Conservation (phyloP, 1,140 invertebrate species). For the Drosophila pallidifrons region DNA sequence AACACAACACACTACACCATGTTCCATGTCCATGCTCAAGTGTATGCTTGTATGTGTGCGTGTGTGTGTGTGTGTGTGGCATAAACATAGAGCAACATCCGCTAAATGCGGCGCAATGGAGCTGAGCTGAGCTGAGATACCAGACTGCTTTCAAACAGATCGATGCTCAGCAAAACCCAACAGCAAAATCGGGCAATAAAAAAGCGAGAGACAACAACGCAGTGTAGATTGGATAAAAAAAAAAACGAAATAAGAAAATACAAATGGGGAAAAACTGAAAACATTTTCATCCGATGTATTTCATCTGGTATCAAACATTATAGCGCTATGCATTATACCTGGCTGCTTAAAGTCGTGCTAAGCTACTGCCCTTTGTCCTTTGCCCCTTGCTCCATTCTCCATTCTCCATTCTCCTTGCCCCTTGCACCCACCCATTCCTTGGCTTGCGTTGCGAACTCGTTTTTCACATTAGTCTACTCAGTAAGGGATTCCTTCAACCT, state of each 20-base stretch:
- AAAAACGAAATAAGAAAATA: neutral
- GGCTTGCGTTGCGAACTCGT: constrained; percentile 18
- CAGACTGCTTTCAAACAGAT: constrained; percentile 18
- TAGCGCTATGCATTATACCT: constrained; percentile 1
- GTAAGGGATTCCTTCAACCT: constrained; percentile 21
- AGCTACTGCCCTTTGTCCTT: neutral
- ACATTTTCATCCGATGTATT: constrained; percentile 63
- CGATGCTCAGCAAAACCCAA: constrained; percentile 30
- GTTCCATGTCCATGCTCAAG: neutral
- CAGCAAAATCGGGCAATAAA: constrained; percentile 26
- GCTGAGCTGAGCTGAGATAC: neutral
- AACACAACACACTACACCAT: neutral
- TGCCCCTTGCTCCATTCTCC: neutral
- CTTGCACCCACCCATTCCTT: neutral
- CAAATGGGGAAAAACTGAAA: constrained; percentile 57
- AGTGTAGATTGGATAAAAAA: neutral
- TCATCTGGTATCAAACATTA: constrained; percentile 8
- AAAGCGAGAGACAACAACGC: neutral
- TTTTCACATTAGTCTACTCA: constrained; percentile 27
- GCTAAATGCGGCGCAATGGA: constrained; percentile 19
- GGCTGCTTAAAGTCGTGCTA: constrained; percentile 14
- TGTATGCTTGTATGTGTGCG: constrained; percentile 12
- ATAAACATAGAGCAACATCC: constrained; percentile 30
- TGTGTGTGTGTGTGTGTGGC: constrained; percentile 15
- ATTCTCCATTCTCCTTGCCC: neutral